Evolutionary conservation across 2,113 vertebrate species (phyloP), one percentile per base, ranked within the genome.

Genomic region (Phalacrocorax carbo): DNA sequence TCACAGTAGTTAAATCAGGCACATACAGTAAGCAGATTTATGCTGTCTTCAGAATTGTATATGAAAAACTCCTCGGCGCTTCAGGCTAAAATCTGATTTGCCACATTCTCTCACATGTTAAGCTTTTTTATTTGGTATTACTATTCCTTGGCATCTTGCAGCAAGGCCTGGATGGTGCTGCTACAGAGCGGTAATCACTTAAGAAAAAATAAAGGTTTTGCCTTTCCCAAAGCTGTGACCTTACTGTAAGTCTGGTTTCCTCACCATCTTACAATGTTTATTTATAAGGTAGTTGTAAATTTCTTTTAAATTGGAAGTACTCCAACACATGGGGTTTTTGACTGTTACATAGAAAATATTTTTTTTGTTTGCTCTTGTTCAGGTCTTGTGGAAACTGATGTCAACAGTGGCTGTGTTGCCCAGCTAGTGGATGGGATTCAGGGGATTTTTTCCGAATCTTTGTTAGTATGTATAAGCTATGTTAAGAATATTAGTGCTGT

Each of bases 71-170:
- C 79, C n/a, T 81, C 48, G 78, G 57, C 84, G 90, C 92, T 96
- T 90, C 32, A 86, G 96, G 92, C 93, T 95, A 90, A 93, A 95
- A 78, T 93, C 92, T 95, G 79, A 84, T 96, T 96, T 95, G 93
- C 90, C 80, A 84, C 68, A 52, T 90, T 93, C 75, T 90, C 88
- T 95, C 55, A 75, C 82, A 90, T 72, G 90, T 93, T 93, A 92
- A 88, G 92, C 76, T 71, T 90, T 93, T 87, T 76, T 65, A 44
- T 77, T 85, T 82, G 68, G 58, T 62, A 70, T 94, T 96, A 96
- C 93, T 92, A 51, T 86, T 94, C 86, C 90, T 86, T 97, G 94
- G 93, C 94, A 90, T 94, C 60, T 86, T 88, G 85, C 42, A 92
- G 75, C 58, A 92, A 70, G 55, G 38, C 48, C n/a, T 83, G 32